These are phyloP conservation scores for Lithobates pipiens DNA, from an alignment of 2,797 vertebrate genomes.

Conservation along the genomic window DNA sequence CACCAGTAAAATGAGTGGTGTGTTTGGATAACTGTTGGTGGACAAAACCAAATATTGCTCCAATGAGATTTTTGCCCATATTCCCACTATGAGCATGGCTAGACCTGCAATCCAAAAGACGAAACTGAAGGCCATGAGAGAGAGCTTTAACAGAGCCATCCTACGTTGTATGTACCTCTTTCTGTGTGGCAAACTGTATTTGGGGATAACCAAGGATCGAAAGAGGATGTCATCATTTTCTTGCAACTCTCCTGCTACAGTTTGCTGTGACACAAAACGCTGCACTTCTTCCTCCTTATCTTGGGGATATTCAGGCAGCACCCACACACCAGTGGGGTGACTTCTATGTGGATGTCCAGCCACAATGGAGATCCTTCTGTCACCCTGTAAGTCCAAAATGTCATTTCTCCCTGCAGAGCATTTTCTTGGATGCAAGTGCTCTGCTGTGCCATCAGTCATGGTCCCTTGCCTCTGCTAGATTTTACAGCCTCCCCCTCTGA, in stretches of 20 bases:
- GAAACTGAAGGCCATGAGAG: constrained; percentile 87
- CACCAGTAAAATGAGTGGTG: constrained; percentile 80
- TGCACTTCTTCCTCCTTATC: constrained; percentile 5
- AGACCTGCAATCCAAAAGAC: constrained; percentile 89
- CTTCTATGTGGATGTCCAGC: background rate
- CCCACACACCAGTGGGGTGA: constrained; percentile 27
- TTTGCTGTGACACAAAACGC: background rate
- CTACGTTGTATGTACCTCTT: constrained; percentile 55
- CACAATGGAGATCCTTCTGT: constrained; percentile 23
- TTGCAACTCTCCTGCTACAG: background rate
- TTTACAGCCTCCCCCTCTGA: constrained; percentile 25
- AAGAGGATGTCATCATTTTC: constrained; percentile 21
- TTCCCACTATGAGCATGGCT: constrained; percentile 84
- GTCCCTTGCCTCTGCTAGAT: constrained; percentile 13
- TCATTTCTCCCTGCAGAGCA: constrained; percentile 41
- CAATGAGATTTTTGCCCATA: constrained; percentile 86
- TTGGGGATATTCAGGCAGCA: constrained; percentile 31
- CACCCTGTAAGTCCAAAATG: constrained; percentile 24
- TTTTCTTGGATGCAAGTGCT: constrained; percentile 29
- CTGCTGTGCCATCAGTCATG: constrained; percentile 47
- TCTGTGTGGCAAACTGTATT: background rate
- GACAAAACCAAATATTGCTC: constrained; percentile 85
- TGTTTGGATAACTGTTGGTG: constrained; percentile 80
- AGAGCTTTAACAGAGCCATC: constrained; percentile 86
- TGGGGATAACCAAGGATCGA: background rate